Evolutionary conservation across 2,113 vertebrate genomes (phyloP), one percentile per base, ranked within the genome.

Genomic region (Grammomys dolichurus): DNA sequence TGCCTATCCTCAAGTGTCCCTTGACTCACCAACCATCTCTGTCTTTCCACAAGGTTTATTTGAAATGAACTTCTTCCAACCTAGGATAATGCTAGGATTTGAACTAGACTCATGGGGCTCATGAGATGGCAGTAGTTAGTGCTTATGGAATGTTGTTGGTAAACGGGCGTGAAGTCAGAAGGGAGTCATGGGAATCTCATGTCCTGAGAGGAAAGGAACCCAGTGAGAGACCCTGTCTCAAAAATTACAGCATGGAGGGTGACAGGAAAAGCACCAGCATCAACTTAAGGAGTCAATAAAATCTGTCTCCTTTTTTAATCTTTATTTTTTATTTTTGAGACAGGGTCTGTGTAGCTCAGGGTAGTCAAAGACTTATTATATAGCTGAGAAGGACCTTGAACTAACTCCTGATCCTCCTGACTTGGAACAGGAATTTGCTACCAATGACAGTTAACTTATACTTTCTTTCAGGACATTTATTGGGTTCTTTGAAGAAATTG

Each of bases 401-500:
- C 26, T n/a, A 69, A 69, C 26, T 24, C 33, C n/a, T 17, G n/a
- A 40, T 17, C 4, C 40, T 46, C 26, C 40, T 31, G 58, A 43
- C n/a, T 84, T 11, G 5, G 2, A 40, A 31, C 46, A 51, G 40
- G 58, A 85, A 28, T 46, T 65, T 46, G 14, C 17, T 40, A 65
- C 40, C 69, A 72, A n/a, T 16, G 2, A 10, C 14, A 65, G 56
- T 65, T 46, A 46, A 13, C 51, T 22, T 22, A 5, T 4, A n/a
- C 12, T 84, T 43, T 58, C n/a, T 90, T 70, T 85, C n/a, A 86
- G 67, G 85, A 65, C 67, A 36, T 19, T 70, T 56, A 28, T 40
- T 84, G 80, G 24, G 43, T 92, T 92, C 72, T 78, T 76, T 82
- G 40, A 60, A 87, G 76, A 90, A 87, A 87, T 3, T 76, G 67